phyloP scores from a whole-genome alignment of 2,888 invertebrate species.

The Chrysomela aeneicollis region DNA sequence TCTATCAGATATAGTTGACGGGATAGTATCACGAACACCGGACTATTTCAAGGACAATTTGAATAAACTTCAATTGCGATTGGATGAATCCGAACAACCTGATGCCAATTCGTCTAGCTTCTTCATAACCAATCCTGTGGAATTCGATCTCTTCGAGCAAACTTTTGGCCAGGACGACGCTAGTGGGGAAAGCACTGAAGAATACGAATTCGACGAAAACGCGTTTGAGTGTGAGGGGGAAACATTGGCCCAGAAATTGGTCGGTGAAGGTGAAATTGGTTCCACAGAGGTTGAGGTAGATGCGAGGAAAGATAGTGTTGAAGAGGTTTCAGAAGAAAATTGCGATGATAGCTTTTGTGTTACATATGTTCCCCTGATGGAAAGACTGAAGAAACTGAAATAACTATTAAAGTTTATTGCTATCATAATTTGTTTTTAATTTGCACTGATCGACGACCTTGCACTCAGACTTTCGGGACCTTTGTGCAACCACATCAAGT shows the following conservation, averaged over 20 bases:
- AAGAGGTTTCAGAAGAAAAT: too few relatives aligned
- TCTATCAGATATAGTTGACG: constrained; percentile 65
- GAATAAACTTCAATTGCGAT: constrained; percentile 30
- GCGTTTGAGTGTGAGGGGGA: constrained; percentile 11
- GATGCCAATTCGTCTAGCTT: constrained; percentile 48
- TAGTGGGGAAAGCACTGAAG: constrained; percentile 33
- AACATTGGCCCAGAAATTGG: background rate
- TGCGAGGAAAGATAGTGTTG: too few relatives aligned
- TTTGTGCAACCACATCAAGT: too few relatives aligned
- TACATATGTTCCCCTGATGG: constrained; percentile 45
- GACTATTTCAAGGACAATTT: constrained; percentile 43
- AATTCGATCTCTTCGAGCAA: constrained; percentile 70
- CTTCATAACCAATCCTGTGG: constrained; percentile 53
- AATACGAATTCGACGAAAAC: constrained; percentile 37
- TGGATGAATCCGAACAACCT: background rate
- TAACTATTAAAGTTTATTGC: background rate
- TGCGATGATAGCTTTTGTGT: too few relatives aligned
- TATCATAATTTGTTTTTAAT: too few relatives aligned
- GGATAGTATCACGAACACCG: constrained; percentile 59
- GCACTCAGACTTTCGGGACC: too few relatives aligned
- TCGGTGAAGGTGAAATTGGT: too few relatives aligned
- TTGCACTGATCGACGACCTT: too few relatives aligned
- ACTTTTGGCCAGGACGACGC: constrained; percentile 58
- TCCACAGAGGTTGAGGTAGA: too few relatives aligned
- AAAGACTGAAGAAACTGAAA: constrained; percentile 46